phyloP scores from a whole-genome alignment of 2,888 invertebrate species.

The Thymelicus acteon region DNA sequence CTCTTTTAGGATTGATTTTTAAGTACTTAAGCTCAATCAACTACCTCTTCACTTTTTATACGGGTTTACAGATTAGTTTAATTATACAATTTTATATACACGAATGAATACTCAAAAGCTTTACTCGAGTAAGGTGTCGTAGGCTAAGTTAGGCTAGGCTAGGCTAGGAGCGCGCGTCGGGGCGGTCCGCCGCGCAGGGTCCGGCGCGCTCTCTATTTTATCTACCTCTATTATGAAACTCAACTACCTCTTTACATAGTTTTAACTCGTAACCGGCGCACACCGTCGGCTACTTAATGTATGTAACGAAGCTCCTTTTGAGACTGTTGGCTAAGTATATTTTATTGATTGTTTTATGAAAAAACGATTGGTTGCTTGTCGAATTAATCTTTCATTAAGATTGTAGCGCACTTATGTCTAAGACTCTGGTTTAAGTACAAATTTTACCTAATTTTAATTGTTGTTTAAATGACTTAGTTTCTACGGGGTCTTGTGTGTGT shows the following conservation, averaged over 20 bases:
- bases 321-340: constrained; percentile 81
- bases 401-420: constrained; percentile 67
- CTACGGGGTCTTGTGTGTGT: constrained; percentile 61
- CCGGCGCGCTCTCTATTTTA: constrained; percentile 69
- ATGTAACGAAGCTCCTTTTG: constrained; percentile 71
- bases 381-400: constrained; percentile 59
- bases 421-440: constrained; percentile 83
- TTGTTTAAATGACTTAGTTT: constrained; percentile 78
- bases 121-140: constrained; percentile 82
- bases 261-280: constrained; percentile 73
- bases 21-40: constrained; percentile 84
- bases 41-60: constrained; percentile 85
- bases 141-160: constrained; percentile 63
- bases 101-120: constrained; percentile 84
- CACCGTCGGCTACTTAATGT: constrained; percentile 69
- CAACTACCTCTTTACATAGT: constrained; percentile 83
- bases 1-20: constrained; percentile 75
- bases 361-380: constrained; percentile 70
- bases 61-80: constrained; percentile 85
- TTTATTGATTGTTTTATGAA: constrained; percentile 79
- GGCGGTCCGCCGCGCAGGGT: constrained; percentile 78
- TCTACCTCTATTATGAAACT: constrained; percentile 76
- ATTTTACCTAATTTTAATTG: constrained; percentile 82
- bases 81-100: constrained; percentile 84
- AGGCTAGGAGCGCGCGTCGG: constrained; percentile 69